phyloP scores from a whole-genome alignment of 2,797 vertebrate species.

The Perdix hodgsoniae region DNA sequence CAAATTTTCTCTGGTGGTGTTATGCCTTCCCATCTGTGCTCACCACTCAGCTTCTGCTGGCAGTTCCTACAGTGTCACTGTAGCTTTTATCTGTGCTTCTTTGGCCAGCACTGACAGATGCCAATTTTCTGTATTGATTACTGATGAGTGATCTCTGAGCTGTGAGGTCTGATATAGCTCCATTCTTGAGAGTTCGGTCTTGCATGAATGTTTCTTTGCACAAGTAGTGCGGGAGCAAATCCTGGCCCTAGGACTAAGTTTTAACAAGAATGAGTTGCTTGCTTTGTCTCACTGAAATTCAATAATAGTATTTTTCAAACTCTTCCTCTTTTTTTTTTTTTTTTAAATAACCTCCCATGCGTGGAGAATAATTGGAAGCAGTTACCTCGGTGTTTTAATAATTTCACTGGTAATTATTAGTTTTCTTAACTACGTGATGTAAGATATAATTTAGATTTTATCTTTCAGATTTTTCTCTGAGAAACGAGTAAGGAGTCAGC shows the following conservation, averaged over 20 bases:
- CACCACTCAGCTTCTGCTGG: not conserved
- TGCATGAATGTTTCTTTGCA: not conserved
- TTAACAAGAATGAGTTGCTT: not conserved
- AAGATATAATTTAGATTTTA: not conserved
- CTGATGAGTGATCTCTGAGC: not conserved
- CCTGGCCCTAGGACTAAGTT: not conserved
- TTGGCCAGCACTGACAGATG: not conserved
- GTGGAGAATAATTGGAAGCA: not conserved
- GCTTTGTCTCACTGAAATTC: not conserved
- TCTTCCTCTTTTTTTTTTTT: too few species aligned
- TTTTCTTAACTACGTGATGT: not conserved
- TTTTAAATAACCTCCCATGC: not conserved
- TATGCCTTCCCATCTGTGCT: not conserved
- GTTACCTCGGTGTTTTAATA: not conserved
- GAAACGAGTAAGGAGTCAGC: not conserved
- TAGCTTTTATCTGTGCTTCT: not conserved
- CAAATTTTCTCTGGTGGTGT: not conserved
- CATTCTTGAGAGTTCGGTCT: not conserved
- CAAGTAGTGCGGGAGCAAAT: not conserved
- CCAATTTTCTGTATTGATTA: not conserved
- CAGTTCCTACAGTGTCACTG: not conserved
- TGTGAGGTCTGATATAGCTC: accelerated
- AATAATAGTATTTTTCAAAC: not conserved
- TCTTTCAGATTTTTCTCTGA: not conserved
- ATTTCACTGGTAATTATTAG: not conserved